Evolutionary conservation across 2,797 vertebrate genomes (phyloP).

Genomic region (Chiropotes sagulatus): DNA sequence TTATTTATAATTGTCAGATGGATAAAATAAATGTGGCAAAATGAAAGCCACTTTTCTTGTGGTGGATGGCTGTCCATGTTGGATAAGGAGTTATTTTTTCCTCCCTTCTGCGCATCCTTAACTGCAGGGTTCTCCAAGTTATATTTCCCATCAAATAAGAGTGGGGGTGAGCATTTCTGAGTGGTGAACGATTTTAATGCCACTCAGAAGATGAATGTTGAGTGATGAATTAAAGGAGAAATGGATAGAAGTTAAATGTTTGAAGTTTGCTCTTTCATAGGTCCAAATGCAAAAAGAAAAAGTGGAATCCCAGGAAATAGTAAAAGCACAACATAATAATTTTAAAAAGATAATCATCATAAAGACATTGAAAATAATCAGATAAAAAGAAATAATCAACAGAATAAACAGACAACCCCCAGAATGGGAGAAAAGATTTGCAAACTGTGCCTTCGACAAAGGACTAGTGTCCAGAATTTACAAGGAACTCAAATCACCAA

Average conservation of each 20-base stretch:
- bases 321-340: background rate
- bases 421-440: background rate
- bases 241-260: background rate
- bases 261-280: too few relatives aligned
- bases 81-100: background rate
- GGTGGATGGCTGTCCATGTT: background rate
- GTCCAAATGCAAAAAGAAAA: background rate
- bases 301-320: too few relatives aligned
- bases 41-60: background rate
- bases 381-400: background rate
- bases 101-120: too few relatives aligned
- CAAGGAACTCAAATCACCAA: background rate
- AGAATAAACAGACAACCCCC: background rate
- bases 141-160: background rate
- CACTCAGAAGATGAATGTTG: background rate
- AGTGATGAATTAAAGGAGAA: too few relatives aligned
- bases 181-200: background rate
- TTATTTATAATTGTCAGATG: accelerated
- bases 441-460: background rate
- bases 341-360: background rate
- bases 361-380: background rate
- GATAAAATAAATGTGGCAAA: background rate
- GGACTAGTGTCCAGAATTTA: background rate
- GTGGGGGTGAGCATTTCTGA: background rate
- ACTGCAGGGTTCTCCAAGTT: background rate